Base-by-base conservation (phyloP, 2,888 invertebrate genomes). In the Azorinus chamasolen region DNA sequence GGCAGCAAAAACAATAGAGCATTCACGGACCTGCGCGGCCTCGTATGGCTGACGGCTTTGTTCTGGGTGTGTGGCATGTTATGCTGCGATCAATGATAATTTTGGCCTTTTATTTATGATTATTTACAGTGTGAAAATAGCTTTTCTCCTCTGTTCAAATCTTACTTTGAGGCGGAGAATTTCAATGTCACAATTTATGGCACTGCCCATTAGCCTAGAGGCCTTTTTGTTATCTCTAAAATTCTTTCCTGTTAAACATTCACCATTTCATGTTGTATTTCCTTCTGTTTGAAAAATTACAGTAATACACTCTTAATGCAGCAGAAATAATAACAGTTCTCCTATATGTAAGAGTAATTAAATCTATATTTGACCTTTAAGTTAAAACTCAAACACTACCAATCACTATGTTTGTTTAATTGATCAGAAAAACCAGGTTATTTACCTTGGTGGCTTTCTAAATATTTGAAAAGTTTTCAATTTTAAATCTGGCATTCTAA, bases 11-110 rank as follows among this genome's bases (percentile, higher is more conserved):
- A 70, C 70, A 76, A 76, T 54, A 57, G 57, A 51, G 48, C 43
- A 45, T 65, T 76, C 70, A 62, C 65, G 43, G 62, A 53, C n/a
- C 32, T 51, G 39, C 55, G 51, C 43, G 55, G 58, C 61, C 61
- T 46, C 65, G 46, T 43, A 14, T 74, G 51, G 53, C 14, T 58
- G 63, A 55, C 27, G 53, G 62, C 59, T 66, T 79, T 79, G 74
- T 74, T 50, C 50, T 2, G 48, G 65, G 79, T 79, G 79, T 79
- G 79, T 79, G 79, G 79, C 79, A 79, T 51, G 54, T 55, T 59
- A 68, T 22, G 41, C 50, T 25, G 20, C 62, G 70, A 70, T 73
- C 41, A 16, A 39, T 46, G 54, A 65, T 64, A 70, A 65, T 32
- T 32, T 32, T 10, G 10, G 32, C 32, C 32, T 32, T 32, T 32